Base-by-base conservation (phyloP, 2,113 vertebrate genomes). In the Xiphophorus hellerii region DNA sequence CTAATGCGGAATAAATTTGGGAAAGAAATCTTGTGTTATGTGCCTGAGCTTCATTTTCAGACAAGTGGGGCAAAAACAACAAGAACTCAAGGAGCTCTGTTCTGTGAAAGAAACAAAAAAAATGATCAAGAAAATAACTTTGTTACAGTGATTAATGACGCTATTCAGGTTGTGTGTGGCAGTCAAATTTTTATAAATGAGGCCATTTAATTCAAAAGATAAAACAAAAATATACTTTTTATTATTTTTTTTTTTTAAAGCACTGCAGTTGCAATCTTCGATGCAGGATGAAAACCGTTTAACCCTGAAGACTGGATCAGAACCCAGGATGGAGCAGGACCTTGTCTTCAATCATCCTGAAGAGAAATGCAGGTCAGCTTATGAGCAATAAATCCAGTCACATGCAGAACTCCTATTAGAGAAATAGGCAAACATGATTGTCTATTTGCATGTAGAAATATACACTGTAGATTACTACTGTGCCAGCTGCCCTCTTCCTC, bases 311-410 rank as follows among this genome's bases (percentile, higher is more conserved):
- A 27, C 10, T 28, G 42, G 51, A 82, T n/a, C 61, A 0, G 58
- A 0, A 75, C 77, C 67, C 13, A 33, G 27, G 30, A 25, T 48
- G 14, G 27, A 48, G 44, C 35, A 62, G 66, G 27, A 13, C 42
- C 28, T 5, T 60, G 66, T 69, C 65, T 35, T 95, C 84, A 94
- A 30, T 95, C 94, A 9, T 94, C 93, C 94, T 95, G 81, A 61
- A 54, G 84, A 30, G 72, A 71, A 0, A 28, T 3, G 7, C 3
- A 5, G 0, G 22, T 33, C 5, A 25, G 4, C 58, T 28, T 33
- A 14, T 37, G 67, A 71, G 51, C 3, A 64, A 62, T n/a, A 25
- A 31, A 35, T n/a, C 51, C 30, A 51, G 68, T 28, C 2, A 14
- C 35, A 28, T 54, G 74, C 27, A 9, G 64, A 48, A 13, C 30